phyloP scores from a whole-genome alignment of 2,888 invertebrate species.

The Reticulitermes lucifugus region DNA sequence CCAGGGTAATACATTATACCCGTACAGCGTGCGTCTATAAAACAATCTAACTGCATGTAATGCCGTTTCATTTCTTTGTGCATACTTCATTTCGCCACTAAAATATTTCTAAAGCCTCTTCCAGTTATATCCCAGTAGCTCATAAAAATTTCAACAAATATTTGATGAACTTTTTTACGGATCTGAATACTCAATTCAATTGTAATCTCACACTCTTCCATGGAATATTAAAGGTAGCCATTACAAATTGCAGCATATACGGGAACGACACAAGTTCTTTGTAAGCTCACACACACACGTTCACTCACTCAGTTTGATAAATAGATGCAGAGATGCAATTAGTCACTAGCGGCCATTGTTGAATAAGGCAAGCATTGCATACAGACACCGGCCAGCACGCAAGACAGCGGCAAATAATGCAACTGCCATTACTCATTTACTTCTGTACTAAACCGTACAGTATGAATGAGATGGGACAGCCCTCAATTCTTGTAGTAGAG shows the following conservation, averaged over 20 bases:
- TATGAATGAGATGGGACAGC: too few relatives aligned
- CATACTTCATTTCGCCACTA: constrained; percentile 51
- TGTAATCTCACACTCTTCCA: constrained; percentile 41
- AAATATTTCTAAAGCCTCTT: constrained; percentile 48
- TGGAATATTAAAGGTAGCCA: constrained; percentile 48
- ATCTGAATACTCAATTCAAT: constrained; percentile 48
- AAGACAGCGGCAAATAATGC: too few relatives aligned
- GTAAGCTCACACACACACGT: neutral
- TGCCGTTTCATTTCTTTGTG: constrained; percentile 53
- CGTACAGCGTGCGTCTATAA: constrained; percentile 36
- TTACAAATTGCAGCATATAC: constrained; percentile 48
- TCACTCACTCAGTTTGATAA: constrained; percentile 31
- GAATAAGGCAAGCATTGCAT: neutral
- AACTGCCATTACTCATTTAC: too few relatives aligned
- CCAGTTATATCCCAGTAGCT: constrained; percentile 26
- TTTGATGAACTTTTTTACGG: constrained; percentile 50
- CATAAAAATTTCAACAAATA: constrained; percentile 50
- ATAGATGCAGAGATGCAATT: constrained; percentile 38
- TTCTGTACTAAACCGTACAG: too few relatives aligned
- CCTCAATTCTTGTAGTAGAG: too few relatives aligned
- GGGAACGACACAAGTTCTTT: constrained; percentile 13
- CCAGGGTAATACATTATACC: constrained; percentile 41
- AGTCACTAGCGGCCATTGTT: constrained; percentile 8
- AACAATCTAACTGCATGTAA: constrained; percentile 50
- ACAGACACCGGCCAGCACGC: neutral